These are phyloP conservation scores for Tokudaia muenninki DNA, from an alignment of 2,797 vertebrate genomes.

Conservation along the genomic window DNA sequence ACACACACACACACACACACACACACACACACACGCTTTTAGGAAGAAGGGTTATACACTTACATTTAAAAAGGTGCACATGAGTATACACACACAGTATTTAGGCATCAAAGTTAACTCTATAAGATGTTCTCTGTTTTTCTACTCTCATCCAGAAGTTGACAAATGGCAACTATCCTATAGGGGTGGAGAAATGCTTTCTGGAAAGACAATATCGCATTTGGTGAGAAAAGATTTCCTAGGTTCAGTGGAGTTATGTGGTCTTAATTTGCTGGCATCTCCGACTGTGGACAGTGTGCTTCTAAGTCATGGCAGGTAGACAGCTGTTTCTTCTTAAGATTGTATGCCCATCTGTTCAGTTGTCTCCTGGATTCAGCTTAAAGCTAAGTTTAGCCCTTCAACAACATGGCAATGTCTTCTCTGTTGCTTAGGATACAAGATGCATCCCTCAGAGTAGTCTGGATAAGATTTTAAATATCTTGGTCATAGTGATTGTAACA, in stretches of 20 bases:
- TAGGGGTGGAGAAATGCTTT: neutral
- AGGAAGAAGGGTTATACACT: constrained; percentile 37
- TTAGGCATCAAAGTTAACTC: constrained; percentile 84
- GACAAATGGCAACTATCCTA: constrained; percentile 66
- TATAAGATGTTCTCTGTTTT: constrained; percentile 80
- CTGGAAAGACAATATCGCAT: constrained; percentile 64
- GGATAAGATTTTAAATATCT: constrained; percentile 4
- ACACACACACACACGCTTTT: neutral
- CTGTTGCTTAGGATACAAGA: constrained; percentile 42
- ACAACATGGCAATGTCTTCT: constrained; percentile 37
- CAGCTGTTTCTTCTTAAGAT: constrained; percentile 28
- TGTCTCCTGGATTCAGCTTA: neutral
- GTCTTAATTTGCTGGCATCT: constrained; percentile 64
- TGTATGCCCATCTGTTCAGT: neutral
- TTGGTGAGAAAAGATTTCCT: constrained; percentile 76
- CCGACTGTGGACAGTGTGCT: constrained; percentile 51
- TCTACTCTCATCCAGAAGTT: constrained; percentile 82
- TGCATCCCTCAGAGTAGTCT: neutral
- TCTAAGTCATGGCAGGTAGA: neutral
- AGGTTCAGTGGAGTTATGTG: constrained; percentile 80
- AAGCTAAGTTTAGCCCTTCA: constrained; percentile 33
- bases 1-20: neutral
- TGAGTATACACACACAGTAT: neutral
- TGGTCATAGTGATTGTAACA: neutral
- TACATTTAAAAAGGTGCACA: constrained; percentile 73